Evolutionary conservation across 2,888 invertebrate species (phyloP), one percentile per base, ranked within the genome.

Genomic region (Agonopterix subpropinquella): DNA sequence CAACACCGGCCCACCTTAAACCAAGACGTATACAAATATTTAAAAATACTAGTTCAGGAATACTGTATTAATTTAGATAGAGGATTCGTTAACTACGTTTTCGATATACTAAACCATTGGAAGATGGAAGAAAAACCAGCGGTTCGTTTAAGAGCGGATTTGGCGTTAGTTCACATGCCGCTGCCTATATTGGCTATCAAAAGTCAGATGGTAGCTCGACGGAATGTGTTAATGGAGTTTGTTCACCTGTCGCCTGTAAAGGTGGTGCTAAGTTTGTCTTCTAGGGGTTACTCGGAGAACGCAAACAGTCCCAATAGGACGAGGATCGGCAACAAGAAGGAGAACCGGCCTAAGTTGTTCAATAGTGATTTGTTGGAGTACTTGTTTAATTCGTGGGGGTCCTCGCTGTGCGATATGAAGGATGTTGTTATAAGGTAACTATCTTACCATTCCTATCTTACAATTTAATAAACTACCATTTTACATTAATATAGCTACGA

Each of bases 1-100:
- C 89, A 89, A 49, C 77, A 86, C 56, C 65, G 87, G 53, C 82
- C 85, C 0, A 70, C 75, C 1, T 67, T 89, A 43, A 89, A 90
- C 60, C 90, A 90, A 51, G 89, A 90, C 54, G 82, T 91, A 39
- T 92, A 91, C 60, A 91, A 92, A 77, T 89, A 89, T 63, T 71
- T 93, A 13, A 92, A 92, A 64, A 65, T 94, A 1, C 68, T 92
- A 43, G 70, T 94, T 0, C 92, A 92, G 60, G 93, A 94, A 68
- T 92, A 93, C 64, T 91, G 90, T 56, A 74, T 94, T 15, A 92
- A 92, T 62, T 74, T 94, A 41, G 94, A 94, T 70, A 90, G 92
- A 59, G 93, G 93, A 43, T 92, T 94, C 59, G 88, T 90, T 56
- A 78, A 89, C 53, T 90, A 92, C 41, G 73, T 93, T 7, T 90